phyloP scores from a whole-genome alignment of 2,113 vertebrate genomes.

The Chamaetylas fuelleborni region DNA sequence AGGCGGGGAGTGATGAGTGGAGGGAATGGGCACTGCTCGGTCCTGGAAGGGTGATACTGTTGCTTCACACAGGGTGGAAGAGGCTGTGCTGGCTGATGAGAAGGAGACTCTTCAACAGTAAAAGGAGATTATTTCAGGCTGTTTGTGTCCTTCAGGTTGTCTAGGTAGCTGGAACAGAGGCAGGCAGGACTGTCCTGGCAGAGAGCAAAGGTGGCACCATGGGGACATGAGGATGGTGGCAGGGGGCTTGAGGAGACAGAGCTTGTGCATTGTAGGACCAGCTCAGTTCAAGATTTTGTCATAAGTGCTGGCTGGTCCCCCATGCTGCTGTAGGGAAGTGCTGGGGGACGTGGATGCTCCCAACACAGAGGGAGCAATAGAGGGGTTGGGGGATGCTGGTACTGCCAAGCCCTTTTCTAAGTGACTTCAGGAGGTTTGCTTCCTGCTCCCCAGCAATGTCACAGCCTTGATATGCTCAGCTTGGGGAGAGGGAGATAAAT shows the following conservation, averaged over 20 bases:
- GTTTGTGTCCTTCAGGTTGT: not conserved
- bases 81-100: not conserved
- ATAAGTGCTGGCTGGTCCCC: not conserved
- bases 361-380: not conserved
- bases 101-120: not conserved
- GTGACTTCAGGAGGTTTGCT: not conserved
- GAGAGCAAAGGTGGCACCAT: not conserved
- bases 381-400: not conserved
- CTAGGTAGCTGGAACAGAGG: not conserved
- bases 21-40: not conserved
- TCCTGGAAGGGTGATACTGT: not conserved
- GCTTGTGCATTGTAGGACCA: not conserved
- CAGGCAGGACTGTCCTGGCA: not conserved
- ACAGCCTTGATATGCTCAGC: not conserved
- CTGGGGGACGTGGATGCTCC: too few relatives aligned
- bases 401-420: not conserved
- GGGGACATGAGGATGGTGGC: not conserved
- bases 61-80: not conserved
- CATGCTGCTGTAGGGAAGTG: not conserved
- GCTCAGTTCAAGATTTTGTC: not conserved
- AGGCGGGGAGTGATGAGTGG: not conserved
- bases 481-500: conserved; percentile 30
- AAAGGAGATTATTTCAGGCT: not conserved
- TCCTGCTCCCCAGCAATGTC: not conserved
- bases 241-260: not conserved